Evolutionary conservation across 2,113 vertebrate species (phyloP), one percentile per base, ranked within the genome.

Genomic region (Dicaeum eximium): DNA sequence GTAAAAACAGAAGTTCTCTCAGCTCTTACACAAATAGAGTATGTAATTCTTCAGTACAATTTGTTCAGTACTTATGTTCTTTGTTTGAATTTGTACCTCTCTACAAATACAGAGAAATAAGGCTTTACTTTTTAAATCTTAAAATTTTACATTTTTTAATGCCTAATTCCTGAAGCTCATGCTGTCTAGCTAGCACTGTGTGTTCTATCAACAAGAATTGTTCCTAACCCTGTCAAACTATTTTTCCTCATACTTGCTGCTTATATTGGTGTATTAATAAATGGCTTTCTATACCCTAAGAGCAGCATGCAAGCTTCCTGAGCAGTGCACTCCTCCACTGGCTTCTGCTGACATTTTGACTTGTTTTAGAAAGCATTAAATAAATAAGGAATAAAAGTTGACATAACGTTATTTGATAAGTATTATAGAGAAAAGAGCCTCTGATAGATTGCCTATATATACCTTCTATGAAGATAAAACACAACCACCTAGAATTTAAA

Each of bases 331-430:
- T 97, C 73, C 90, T 94, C 18, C 72, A 58, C 86, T 92, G 66
- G 50, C 94, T 97, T 97, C 95, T 97, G 97, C 79, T 97, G 93
- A 88, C 64, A 88, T 86, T 93, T 97, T 95, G 74, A 78, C 79
- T 94, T 95, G 86, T n/a, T 94, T 93, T 91, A 72, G 87, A 95
- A 96, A 57, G 69, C 60, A 90, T 86, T 96, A 92, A 96, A 96
- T 88, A 96, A 96, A 95, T 89, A 90, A 33, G 58, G 40, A 92
- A 58, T 77, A 83, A 71, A 69, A 71, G 33, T 16, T 73, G 61
- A 65, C n/a, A 58, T 71, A 58, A 65, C 3, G 2, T 47, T 47
- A 78, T 87, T 92, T 62, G 33, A 42, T 62, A 45, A 37, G 42
- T 71, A 45, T 37, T 84, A 42, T 7, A 69, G 65, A 54, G 28